Evolutionary conservation across 2,797 vertebrate species (phyloP).

Genomic region (Pseudochaenichthys georgianus): DNA sequence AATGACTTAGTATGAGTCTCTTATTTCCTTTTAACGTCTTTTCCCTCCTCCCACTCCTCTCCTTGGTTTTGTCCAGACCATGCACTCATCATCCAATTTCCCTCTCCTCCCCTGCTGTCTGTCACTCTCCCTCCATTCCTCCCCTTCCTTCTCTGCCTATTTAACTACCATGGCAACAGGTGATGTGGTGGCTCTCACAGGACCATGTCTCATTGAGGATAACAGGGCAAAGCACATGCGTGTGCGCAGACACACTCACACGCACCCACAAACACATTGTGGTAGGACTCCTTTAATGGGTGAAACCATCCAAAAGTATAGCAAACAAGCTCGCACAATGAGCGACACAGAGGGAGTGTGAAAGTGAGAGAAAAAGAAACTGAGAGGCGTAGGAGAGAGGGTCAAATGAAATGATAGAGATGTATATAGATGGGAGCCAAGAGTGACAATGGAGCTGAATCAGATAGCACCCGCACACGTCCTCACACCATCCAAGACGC

Average conservation of each 20-base stretch:
- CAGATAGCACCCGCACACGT: conserved; percentile 52
- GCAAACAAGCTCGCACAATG: conserved; percentile 49
- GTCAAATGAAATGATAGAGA: conserved; percentile 63
- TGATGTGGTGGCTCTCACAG: conserved; percentile 79
- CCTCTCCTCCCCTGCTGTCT: conserved; percentile 46
- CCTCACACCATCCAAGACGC: conserved; percentile 37
- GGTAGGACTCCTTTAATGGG: conserved; percentile 32
- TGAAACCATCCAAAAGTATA: conserved; percentile 48
- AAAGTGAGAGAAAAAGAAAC: conserved; percentile 62
- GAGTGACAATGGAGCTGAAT: conserved; percentile 51
- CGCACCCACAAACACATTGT: conserved; percentile 20
- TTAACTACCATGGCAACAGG: conserved; percentile 85
- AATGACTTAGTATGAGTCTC: conserved; percentile 12
- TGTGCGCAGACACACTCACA: conserved; percentile 24
- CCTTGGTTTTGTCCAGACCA: conserved; percentile 60
- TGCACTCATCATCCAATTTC: conserved; percentile 70
- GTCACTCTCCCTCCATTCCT: conserved; percentile 66
- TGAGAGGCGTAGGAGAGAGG: conserved; percentile 45
- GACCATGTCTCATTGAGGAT: conserved; percentile 69
- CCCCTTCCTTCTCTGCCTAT: conserved; percentile 73
- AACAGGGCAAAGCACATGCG: conserved; percentile 42
- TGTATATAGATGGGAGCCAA: conserved; percentile 47
- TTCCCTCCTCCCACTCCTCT: conserved; percentile 29
- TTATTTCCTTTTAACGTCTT: background rate
- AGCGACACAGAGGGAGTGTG: conserved; percentile 59